Evolutionary conservation across 2,888 invertebrate species (phyloP), one percentile per base, ranked within the genome.

Genomic region (Punctoribates punctum): DNA sequence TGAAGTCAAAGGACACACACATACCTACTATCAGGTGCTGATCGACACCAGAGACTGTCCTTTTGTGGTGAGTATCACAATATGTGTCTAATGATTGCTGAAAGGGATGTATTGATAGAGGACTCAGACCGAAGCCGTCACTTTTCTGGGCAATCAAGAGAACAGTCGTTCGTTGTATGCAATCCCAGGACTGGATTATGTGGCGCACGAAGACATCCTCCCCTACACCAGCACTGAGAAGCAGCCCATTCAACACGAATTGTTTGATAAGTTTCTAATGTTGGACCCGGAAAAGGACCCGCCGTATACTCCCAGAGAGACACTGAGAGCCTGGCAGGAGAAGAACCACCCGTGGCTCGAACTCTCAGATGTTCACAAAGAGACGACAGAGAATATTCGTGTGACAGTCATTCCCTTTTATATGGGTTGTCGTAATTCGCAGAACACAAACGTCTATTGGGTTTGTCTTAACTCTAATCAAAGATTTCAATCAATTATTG

Each of bases 361-460:
- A 83, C 85, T 98, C 77, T 95, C 96, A 46, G 96, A 96, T 85
- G 97, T 98, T 11, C 96, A 97, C 83, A 92, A 94, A 81, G 96
- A 98, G 86, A 96, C 96, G 0, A 98, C 98, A 0, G 96, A 99
- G 85, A 91, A 92, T 83, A 90, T 97, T 79, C 88, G 97, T 73
- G 93, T 99, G 51, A 99, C 98, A 15, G 98, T 98, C 75, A 98
- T 96, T 84, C 99, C 99, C 0, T 98, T 97, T 86, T 97, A 96
- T 83, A 95, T 97, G 94, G 96, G 96, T 48, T 93, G 92, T 82
- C 88, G 94, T 77, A 94, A 94, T 75, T 79, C 93, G 65, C 94
- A 95, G 82, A 91, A 93, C 77, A 91, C 91, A 27, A 91, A 93
- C 54, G 94, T 96, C 0, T 96, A 94, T 84, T 96, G 96, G 93